phyloP scores from a whole-genome alignment of 2,113 vertebrate species.

The Anguilla rostrata region DNA sequence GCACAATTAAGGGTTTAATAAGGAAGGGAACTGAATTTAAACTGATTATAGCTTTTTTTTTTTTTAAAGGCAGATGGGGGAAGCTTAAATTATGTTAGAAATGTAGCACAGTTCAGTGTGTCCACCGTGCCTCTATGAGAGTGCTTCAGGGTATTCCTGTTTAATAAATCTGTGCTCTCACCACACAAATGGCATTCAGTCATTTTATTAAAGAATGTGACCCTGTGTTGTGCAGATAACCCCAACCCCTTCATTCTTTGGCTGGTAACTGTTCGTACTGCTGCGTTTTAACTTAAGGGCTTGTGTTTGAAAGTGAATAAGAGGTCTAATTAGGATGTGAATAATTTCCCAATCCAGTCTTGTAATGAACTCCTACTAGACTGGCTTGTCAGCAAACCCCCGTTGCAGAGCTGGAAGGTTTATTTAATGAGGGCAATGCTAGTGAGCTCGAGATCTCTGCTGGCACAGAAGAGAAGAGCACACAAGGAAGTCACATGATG shows the following conservation, averaged over 20 bases:
- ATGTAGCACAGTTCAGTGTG: too few species aligned
- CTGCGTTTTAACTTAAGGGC: too few species aligned
- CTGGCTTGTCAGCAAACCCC: background rate
- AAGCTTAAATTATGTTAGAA: too few species aligned
- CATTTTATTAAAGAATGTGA: background rate
- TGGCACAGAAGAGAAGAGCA: background rate
- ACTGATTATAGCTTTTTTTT: too few species aligned
- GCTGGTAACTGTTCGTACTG: background rate
- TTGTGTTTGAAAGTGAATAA: too few species aligned
- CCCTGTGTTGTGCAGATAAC: background rate
- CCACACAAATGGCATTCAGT: too few species aligned
- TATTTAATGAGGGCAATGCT: background rate
- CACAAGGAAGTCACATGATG: background rate
- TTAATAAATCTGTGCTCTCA: too few species aligned
- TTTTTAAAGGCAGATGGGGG: too few species aligned
- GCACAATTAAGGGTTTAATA: too few species aligned
- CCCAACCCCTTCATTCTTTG: background rate
- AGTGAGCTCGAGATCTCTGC: background rate
- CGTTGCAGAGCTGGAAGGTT: background rate
- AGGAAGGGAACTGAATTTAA: too few species aligned
- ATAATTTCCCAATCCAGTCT: background rate
- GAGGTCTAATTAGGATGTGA: background rate
- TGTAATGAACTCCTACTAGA: background rate
- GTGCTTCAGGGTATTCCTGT: too few species aligned
- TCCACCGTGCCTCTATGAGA: too few species aligned